These are phyloP conservation scores for Sanderia malayensis DNA, from an alignment of 30 jellyfish, hydroid and myxozoan species.

Conservation along the genomic window DNA sequence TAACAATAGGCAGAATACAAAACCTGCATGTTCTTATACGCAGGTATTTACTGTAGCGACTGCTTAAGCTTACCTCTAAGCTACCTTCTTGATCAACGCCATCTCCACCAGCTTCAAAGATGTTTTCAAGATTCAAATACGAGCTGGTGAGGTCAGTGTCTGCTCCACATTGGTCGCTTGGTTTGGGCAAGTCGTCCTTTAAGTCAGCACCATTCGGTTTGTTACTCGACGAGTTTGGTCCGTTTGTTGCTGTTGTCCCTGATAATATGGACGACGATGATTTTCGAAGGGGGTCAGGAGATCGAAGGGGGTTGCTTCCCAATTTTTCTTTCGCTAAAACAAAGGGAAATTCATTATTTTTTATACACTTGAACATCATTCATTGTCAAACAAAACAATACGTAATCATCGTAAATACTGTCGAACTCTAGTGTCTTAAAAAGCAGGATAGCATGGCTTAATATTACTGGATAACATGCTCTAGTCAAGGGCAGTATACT, in stretches of 20 bases:
- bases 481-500: no score
- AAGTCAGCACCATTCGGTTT: conserved; percentile 17
- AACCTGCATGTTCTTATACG: no score
- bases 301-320: conserved; percentile 44
- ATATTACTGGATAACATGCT: no score
- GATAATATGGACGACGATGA: conserved; percentile 33
- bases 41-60: no score
- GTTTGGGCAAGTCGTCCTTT: conserved; percentile 18
- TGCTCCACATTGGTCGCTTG: conserved; percentile 31
- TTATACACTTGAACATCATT: no score
- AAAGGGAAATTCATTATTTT: no score
- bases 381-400: no score
- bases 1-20: no score
- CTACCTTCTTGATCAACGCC: conserved; percentile 78
- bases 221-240: conserved; percentile 3
- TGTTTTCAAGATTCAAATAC: conserved; percentile 67
- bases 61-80: conserved; percentile 63
- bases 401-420: no score
- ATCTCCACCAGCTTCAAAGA: conserved; percentile 74
- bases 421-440: no score
- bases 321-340: conserved; percentile 42
- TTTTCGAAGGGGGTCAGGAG: conserved; percentile 80
- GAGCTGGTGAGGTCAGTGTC: conserved; percentile 72
- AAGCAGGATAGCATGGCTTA: no score
- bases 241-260: not conserved